Conservation (phyloP, 2,888 invertebrate genomes). For the Drosophila emarginata region DNA sequence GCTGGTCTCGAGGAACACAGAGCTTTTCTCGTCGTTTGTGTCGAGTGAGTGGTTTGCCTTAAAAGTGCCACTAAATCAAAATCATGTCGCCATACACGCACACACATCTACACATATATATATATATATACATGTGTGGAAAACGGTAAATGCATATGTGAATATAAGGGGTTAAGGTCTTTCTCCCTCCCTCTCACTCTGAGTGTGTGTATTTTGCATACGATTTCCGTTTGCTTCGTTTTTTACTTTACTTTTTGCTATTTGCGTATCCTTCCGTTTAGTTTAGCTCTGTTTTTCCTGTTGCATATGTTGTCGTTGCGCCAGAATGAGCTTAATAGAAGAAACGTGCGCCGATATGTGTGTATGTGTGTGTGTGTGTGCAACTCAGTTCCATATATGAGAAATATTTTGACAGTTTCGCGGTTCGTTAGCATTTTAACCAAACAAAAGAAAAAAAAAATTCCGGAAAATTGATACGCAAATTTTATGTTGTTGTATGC, state of each 20-base stretch:
- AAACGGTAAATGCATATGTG: conserved; percentile 53
- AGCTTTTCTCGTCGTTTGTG: not conserved
- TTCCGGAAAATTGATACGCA: not conserved
- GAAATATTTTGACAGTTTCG: conserved; percentile 77
- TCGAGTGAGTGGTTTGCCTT: conserved; percentile 59
- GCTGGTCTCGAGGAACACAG: conserved; percentile 22
- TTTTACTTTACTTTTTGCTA: conserved; percentile 47
- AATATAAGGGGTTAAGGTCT: conserved; percentile 65
- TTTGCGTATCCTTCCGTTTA: conserved; percentile 75
- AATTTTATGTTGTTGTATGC: not conserved
- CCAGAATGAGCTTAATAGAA: conserved; percentile 44
- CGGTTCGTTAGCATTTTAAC: conserved; percentile 68
- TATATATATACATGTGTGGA: conserved; percentile 14
- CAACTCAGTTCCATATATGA: conserved; percentile 49
- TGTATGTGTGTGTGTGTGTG: conserved; percentile 10
- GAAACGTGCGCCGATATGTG: conserved; percentile 45
- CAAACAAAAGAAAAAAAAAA: not conserved
- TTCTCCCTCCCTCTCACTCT: conserved; percentile 23
- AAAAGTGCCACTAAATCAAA: conserved; percentile 77
- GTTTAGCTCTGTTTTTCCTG: conserved; percentile 46
- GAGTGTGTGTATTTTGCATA: conserved; percentile 75
- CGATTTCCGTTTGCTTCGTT: conserved; percentile 35
- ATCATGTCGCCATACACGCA: conserved; percentile 42
- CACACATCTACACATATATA: conserved; percentile 15
- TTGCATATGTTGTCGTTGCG: conserved; percentile 49